Conservation (phyloP, 2,888 invertebrate species). For the Globia sparganii region DNA sequence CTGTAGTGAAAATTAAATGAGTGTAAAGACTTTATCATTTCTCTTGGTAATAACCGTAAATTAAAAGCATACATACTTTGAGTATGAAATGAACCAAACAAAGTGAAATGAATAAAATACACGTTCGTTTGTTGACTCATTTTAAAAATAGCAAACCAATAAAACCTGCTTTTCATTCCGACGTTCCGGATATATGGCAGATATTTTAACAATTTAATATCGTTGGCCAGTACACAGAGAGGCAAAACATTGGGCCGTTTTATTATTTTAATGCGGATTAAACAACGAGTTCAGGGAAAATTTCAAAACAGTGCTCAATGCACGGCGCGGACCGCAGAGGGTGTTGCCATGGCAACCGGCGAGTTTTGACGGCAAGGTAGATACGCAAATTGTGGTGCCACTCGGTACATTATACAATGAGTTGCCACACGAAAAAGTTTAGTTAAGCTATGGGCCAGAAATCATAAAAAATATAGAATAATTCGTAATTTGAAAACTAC, state of each 20-base stretch:
- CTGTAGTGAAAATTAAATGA: not conserved
- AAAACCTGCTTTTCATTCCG: conserved; percentile 58
- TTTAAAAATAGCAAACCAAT: conserved; percentile 62
- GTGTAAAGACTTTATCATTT: not conserved
- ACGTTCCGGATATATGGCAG: conserved; percentile 66
- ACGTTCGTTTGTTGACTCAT: conserved; percentile 35
- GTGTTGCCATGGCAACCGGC: conserved; percentile 86
- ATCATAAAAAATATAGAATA: too few relatives aligned
- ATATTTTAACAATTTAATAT: conserved; percentile 75
- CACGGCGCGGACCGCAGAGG: conserved; percentile 81
- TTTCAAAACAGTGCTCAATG: conserved; percentile 84
- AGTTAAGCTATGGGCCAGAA: too few relatives aligned
- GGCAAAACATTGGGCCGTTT: conserved; percentile 79
- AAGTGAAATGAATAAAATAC: conserved; percentile 43
- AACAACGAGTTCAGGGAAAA: conserved; percentile 81
- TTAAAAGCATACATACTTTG: conserved; percentile 28
- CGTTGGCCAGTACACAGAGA: conserved; percentile 68
- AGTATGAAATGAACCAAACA: conserved; percentile 22
- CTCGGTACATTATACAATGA: conserved; percentile 71
- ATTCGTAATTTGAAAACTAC: too few relatives aligned
- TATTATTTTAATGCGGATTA: conserved; percentile 87
- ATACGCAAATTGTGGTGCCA: conserved; percentile 79
- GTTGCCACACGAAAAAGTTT: conserved; percentile 52
- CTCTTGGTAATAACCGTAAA: conserved; percentile 1
- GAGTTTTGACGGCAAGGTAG: conserved; percentile 84